Evolutionary conservation across 2,797 vertebrate genomes (phyloP).

Genomic region (Cossypha heuglini): DNA sequence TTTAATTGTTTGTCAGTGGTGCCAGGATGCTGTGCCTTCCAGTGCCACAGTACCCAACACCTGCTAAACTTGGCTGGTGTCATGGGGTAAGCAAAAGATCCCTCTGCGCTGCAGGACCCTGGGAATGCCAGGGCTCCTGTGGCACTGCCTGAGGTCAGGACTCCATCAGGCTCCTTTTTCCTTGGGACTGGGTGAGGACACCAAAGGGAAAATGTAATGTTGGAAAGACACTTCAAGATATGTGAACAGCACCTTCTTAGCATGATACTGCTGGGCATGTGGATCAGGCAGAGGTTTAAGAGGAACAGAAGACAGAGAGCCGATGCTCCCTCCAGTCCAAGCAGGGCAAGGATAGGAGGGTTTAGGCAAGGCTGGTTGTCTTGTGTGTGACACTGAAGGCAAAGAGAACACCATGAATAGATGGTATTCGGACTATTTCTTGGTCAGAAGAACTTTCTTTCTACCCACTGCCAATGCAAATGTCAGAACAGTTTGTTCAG

Average conservation of each 20-base stretch:
- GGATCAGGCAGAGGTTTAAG: neutral
- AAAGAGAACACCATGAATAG: neutral
- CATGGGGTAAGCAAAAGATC: fast-evolving
- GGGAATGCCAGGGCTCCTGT: fast-evolving
- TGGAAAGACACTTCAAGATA: neutral
- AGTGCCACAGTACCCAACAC: neutral
- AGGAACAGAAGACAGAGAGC: neutral
- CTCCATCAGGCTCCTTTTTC: neutral
- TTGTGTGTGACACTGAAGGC: neutral
- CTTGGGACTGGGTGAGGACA: neutral
- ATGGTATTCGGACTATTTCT: neutral
- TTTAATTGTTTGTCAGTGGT: neutral
- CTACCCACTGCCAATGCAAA: neutral
- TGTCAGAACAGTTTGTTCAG: neutral
- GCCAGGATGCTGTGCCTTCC: neutral
- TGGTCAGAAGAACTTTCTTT: neutral
- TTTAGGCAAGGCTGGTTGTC: neutral
- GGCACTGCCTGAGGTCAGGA: neutral
- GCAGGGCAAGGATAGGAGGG: neutral
- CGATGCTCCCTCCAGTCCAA: neutral
- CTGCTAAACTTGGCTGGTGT: neutral
- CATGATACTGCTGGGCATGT: neutral
- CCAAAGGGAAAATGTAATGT: fast-evolving
- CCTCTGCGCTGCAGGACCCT: fast-evolving
- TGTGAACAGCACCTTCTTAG: neutral